Evolutionary conservation across 2,888 invertebrate genomes (phyloP), one percentile per base, ranked within the genome.

Genomic region (Plutella xylostella): DNA sequence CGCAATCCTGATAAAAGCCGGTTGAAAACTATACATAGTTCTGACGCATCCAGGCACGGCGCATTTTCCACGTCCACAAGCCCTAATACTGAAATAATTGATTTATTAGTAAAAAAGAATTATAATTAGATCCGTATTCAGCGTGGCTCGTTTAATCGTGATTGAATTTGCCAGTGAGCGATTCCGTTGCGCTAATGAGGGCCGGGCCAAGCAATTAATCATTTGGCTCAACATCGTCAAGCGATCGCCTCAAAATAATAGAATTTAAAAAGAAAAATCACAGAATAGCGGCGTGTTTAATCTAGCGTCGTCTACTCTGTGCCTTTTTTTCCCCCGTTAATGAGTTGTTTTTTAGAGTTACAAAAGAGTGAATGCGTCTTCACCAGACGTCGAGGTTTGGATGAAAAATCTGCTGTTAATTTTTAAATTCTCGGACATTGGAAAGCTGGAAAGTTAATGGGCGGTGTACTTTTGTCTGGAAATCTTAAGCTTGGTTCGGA

Each of bases 281-380:
- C 65, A 58, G 63, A 68, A 77, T 65, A 63, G 68, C 62, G 65
- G 70, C 68, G 78, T 73, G 75, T 73, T 72, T 78, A 69, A 74
- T 74, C 79, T 66, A 71, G 74, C 65, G 64, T 72, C 73, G 68
- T 83, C n/a, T n/a, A n/a, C n/a, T n/a, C n/a, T n/a, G n/a, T n/a
- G n/a, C n/a, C n/a, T n/a, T n/a, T n/a, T n/a, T n/a, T n/a, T n/a
- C n/a, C n/a, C n/a, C n/a, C n/a, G n/a, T n/a, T n/a, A 83, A 83
- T 83, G 82, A 82, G 82, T 83, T 83, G 83, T 82, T 83, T 82
- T 82, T 79, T 74, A 78, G 76, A 76, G 78, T 82, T 78, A 75
- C 72, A 72, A 79, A 69, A 79, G 76, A 78, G 71, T 70, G 74
- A 75, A 76, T 74, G 72, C 76, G 82, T 82, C 82, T 72, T 72